A percentile compares a stretch with the other conserved stretches of the same genome.
Evolutionary conservation across 2,797 vertebrate species (phyloP).

Genomic region (Diplodus puntazzo): DNA sequence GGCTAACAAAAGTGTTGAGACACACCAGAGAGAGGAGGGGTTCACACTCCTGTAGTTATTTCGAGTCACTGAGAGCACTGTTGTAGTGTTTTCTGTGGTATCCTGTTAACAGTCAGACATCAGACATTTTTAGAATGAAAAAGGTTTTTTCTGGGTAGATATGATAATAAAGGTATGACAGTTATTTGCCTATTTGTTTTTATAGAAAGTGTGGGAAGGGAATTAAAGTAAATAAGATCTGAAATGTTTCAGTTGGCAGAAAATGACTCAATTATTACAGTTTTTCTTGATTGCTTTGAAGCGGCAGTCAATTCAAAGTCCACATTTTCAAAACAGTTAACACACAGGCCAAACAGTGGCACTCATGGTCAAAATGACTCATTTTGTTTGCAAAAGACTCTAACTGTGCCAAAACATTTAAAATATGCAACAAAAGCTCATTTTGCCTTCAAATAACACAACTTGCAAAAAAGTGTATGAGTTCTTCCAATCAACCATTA

Average conservation of each 20-base stretch:
- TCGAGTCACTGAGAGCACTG: neutral
- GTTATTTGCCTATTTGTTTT: neutral
- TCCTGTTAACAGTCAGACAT: neutral
- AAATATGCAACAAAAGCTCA: no score
- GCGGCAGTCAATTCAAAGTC: no score
- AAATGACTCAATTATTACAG: neutral
- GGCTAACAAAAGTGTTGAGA: slow-evolving; percentile 28
- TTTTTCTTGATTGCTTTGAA: no score
- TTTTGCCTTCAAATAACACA: no score
- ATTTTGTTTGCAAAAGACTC: no score
- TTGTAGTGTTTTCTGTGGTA: neutral
- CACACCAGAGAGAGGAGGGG: neutral
- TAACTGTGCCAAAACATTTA: no score
- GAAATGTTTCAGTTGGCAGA: neutral
- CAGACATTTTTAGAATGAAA: neutral
- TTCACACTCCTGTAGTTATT: neutral
- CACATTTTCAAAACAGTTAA: no score
- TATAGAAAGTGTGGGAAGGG: accelerated
- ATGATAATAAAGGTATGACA: no score
- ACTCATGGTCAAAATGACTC: no score
- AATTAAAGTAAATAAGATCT: neutral
- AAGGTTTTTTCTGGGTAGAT: neutral
- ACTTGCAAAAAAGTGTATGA: no score
- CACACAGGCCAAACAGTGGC: no score
- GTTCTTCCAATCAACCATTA: no score